Percentiles rank a stretch among this genome's conserved stretches.
Evolutionary conservation across 2,888 invertebrate species (phyloP).

Genomic region (Monochamus alternatus): DNA sequence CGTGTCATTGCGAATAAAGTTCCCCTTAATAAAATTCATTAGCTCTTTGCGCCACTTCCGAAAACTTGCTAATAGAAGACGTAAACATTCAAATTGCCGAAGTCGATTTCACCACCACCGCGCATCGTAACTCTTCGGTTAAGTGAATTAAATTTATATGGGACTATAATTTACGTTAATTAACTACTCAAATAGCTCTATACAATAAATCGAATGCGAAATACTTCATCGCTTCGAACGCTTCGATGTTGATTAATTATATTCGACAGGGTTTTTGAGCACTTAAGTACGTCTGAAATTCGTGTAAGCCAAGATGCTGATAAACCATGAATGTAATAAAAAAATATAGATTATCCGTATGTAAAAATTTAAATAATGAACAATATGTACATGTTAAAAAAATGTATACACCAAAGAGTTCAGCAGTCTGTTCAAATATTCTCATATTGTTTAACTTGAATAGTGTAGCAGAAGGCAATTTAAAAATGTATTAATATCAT

Average conservation of each 20-base stretch:
- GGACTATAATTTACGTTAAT: constrained; percentile 27
- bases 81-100: constrained; percentile 10
- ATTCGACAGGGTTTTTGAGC: not conserved
- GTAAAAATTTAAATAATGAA: no score
- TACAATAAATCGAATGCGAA: constrained; percentile 15
- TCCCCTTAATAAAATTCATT: not conserved
- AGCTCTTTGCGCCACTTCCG: not conserved
- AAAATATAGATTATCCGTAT: no score
- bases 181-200: constrained; percentile 13
- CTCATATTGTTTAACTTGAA: no score
- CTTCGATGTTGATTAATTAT: not conserved
- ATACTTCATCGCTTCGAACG: not conserved
- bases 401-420: no score
- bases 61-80: constrained; percentile 1
- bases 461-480: no score
- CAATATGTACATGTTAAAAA: no score
- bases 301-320: no score
- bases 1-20: no score
- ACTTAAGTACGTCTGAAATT: not conserved
- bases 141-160: constrained; percentile 23
- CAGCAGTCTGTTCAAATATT: no score
- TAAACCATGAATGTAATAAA: no score
- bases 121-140: constrained; percentile 15
- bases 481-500: no score
- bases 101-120: not conserved